Base-by-base conservation (phyloP, 2,888 invertebrate genomes). In the Baronia brevicornis region DNA sequence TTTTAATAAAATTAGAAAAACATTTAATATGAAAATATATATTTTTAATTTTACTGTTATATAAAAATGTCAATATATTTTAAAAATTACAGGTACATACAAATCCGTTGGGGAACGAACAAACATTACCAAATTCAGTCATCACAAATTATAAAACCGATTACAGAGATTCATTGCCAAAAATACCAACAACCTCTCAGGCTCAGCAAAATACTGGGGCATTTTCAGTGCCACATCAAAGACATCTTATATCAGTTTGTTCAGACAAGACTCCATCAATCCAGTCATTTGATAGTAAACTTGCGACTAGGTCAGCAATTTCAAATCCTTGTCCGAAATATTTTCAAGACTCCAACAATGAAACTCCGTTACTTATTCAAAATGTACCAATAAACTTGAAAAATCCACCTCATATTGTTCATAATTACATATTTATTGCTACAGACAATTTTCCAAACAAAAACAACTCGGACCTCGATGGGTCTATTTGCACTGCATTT, bases 381-480 rank as follows among this genome's bases (percentile, higher is more conserved):
- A 27, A 21, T 15, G n/a, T 26, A 12, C 22, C 11, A 10, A 9
- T 5, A 3, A 30, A 25, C 34, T 8, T 10, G 4, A 12, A 19
- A 5, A 19, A 27, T 2, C 15, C 31, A 2, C 54, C 62, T 3
- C 62, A 59, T 43, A 38, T 60, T 2, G 43, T 62, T 1, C 68
- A 61, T 36, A 70, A 66, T 41, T 65, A 71, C 38, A 55, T 58
- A 22, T 49, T 58, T 21, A 24, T 60, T 22, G 60, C 67, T 6
- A 43, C 58, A 5, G 58, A 56, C 4, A 5, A 46, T 51, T 35
- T 41, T 51, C 2, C 40, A 26, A 44, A 38, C 27, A 42, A 5
- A 49, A 45, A 23, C 31, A 33, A 7, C 12, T 17, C 10, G 17
- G 4, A 33, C 19, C 13, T 10, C 13, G 10, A 28, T n/a, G n/a